phyloP scores from a whole-genome alignment of 2,113 vertebrate species.

The Gymnocephalus cernua region DNA sequence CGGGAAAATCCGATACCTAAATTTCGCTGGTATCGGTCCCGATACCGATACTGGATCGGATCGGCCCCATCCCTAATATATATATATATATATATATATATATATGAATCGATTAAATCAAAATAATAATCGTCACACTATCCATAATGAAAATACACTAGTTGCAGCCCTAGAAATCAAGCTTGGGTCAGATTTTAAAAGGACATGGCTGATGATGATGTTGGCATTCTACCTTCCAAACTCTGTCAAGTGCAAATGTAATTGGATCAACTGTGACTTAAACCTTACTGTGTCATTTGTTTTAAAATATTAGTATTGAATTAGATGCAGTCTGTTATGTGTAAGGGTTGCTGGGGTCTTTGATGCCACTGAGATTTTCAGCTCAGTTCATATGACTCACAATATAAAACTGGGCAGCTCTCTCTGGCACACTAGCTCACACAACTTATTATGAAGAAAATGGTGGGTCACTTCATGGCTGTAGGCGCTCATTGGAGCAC shows the following conservation, averaged over 20 bases:
- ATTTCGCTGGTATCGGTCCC: too few relatives aligned
- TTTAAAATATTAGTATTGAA: not conserved
- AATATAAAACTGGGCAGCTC: not conserved
- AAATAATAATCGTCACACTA: not conserved
- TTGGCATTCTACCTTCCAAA: not conserved
- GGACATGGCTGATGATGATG: not conserved
- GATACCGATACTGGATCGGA: too few relatives aligned
- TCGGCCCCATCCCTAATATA: too few relatives aligned
- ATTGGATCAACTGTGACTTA: not conserved
- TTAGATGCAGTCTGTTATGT: not conserved
- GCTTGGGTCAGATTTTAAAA: not conserved
- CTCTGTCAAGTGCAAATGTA: not conserved
- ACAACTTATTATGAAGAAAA: not conserved
- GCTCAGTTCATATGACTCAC: not conserved
- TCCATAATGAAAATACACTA: not conserved
- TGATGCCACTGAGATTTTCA: not conserved
- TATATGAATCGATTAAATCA: not conserved
- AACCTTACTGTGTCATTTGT: not conserved
- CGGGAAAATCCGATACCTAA: too few relatives aligned
- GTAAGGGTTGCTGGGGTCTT: not conserved
- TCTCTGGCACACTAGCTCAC: not conserved
- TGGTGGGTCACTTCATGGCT: not conserved
- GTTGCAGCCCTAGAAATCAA: not conserved
- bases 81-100: too few relatives aligned
- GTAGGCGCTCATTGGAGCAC: conserved; percentile 2